phyloP scores from a whole-genome alignment of 2,113 vertebrate genomes.

The Plectropomus leopardus region DNA sequence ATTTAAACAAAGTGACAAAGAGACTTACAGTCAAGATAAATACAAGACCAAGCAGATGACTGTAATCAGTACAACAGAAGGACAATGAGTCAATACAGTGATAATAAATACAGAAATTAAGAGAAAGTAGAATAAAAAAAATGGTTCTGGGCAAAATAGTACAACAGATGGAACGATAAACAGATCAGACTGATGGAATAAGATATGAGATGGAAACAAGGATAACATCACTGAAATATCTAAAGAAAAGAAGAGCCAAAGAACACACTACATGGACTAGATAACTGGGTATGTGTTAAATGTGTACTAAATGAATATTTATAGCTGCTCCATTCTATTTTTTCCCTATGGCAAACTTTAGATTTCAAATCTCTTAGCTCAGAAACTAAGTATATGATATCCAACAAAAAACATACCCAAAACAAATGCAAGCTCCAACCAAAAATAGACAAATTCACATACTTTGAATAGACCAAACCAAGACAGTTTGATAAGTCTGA shows the following conservation, averaged over 20 bases:
- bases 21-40: background rate
- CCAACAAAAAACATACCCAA: background rate
- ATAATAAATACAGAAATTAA: background rate
- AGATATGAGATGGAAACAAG: background rate
- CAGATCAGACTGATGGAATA: conserved; percentile 1
- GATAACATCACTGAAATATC: conserved; percentile 8
- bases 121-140: conserved; percentile 1
- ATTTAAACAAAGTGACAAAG: background rate
- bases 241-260: conserved; percentile 1
- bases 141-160: background rate
- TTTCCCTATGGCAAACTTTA: background rate
- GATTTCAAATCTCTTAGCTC: background rate
- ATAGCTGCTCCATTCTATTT: background rate
- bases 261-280: background rate
- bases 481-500: conserved; percentile 18
- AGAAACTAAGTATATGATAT: background rate
- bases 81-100: background rate
- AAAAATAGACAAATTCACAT: background rate
- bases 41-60: conserved; percentile 13
- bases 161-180: conserved; percentile 18
- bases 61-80: conserved; percentile 14
- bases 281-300: conserved; percentile 1
- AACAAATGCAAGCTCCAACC: background rate
- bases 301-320: background rate
- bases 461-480: background rate